Evolutionary conservation across 1,140 invertebrate species (phyloP), one percentile per base, ranked within the genome.

Genomic region (Cryptotermes secundus): DNA sequence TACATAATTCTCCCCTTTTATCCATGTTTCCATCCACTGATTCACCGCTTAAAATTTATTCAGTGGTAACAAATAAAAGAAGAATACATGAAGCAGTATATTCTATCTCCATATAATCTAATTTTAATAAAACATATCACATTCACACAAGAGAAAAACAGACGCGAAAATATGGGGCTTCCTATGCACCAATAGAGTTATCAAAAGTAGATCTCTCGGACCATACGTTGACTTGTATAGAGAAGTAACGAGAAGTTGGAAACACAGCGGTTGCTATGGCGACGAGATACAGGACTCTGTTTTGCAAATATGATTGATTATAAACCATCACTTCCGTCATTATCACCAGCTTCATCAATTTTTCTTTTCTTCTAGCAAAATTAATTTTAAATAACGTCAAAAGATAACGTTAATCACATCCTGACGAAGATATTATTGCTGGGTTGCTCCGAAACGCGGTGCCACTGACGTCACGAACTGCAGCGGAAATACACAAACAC

Each of bases 81-180:
- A 38, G 38, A 72, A 72, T 26, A 31, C 59, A 72, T 9, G n/a
- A 31, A 7, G 9, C 59, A n/a, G 1, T 72, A 12, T n/a, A n/a
- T n/a, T 12, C 22, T 59, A 31, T 31, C 26, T 72, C 59, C 59
- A 72, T 72, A 31, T n/a, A 72, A 72, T 72, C 59, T 72, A 72
- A n/a, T 72, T 72, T 72, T 72, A 72, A 72, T 72, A 72, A 72
- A 72, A 72, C 59, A 72, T 72, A 72, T 72, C 59, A 72, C 59
- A 72, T 72, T 31, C n/a, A 72, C 26, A 72, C 59, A 72, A 19
- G 19, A 72, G 59, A 72, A 72, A 72, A 72, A 72, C 59, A 72
- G 59, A 3, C 2, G 59, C 4, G 59, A 72, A 72, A 31, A 72
- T n/a, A 31, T 31, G 26, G 26, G 59, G 38, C 0, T n/a, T n/a